Evolutionary conservation across 2,888 invertebrate species (phyloP), one percentile per base, ranked within the genome.

Genomic region (Eremobia ochroleuca): DNA sequence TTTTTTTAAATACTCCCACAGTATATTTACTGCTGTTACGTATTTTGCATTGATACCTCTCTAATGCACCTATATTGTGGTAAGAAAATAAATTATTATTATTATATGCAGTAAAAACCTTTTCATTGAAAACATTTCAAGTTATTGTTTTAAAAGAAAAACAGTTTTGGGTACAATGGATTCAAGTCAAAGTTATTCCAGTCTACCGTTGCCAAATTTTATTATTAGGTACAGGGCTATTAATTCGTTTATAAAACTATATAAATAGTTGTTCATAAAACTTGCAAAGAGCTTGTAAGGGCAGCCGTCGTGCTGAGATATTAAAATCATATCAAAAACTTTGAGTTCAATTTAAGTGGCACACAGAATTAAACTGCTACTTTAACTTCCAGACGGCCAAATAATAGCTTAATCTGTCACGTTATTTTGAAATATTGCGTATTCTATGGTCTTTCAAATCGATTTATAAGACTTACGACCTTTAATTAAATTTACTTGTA

Each of bases 281-380:
- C 81, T 85, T 72, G 52, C 28, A n/a, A 43, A 70, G 43, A 34
- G 61, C 68, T 74, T 72, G 59, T 66, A 31, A 71, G 72, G 68
- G 68, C 75, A 81, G 70, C 70, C 61, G 31, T 73, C 58, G 65
- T 61, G 69, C 69, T 69, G 31, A 81, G 82, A 55, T 65, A 75
- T 75, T 75, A 72, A 82, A 82, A 68, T 61, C 49, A 15, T 66
- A 81, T 82, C 71, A 81, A 81, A 76, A 75, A 81, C 59, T 69
- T 80, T 55, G 1, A 49, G 34, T 69, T 62, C 4, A 34, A 49
- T 74, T 81, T 70, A 43, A 82, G 34, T 65, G 64, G 49, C 59
- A 58, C 67, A 67, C 58, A 46, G 67, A 85, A 71, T 85, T 71
- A 58, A 80, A 81, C 9, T 55, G 62, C 15, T 46, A 73, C 34